These are phyloP conservation scores for Coilia nasus DNA, from an alignment of 2,797 vertebrate species.

Conservation along the genomic window DNA sequence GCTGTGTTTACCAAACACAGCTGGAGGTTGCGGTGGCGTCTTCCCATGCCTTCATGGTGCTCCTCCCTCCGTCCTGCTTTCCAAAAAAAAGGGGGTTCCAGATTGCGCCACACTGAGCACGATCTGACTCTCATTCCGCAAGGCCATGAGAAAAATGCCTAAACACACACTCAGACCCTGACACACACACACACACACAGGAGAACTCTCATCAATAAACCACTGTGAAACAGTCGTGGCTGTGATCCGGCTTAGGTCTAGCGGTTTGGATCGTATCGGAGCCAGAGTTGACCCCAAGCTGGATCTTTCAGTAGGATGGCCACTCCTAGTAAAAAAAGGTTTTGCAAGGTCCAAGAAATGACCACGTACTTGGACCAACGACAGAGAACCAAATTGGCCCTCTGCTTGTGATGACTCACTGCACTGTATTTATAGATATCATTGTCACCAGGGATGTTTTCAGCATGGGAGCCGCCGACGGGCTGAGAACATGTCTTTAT, in stretches of 20 bases:
- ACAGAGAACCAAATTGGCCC: background rate
- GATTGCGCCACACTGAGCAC: slow-evolving; percentile 31
- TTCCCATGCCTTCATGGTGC: slow-evolving; percentile 32
- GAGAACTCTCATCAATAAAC: background rate
- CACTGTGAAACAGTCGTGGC: background rate
- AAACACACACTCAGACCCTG: background rate
- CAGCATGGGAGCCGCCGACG: background rate
- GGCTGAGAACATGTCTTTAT: background rate
- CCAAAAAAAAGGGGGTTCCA: slow-evolving; percentile 21
- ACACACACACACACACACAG: background rate
- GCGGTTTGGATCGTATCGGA: background rate
- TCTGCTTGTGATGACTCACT: background rate
- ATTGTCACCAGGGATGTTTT: background rate
- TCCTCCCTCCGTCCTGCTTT: background rate
- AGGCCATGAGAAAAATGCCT: slow-evolving; percentile 38
- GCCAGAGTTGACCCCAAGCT: background rate
- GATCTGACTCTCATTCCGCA: slow-evolving; percentile 36
- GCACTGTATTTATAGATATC: slow-evolving; percentile 12
- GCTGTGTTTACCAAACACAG: slow-evolving; percentile 50
- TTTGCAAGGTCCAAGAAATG: background rate
- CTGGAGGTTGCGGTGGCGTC: slow-evolving; percentile 36
- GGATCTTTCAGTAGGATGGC: background rate
- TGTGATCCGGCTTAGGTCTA: background rate
- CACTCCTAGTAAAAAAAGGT: background rate
- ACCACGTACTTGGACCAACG: background rate